Evolutionary conservation across 2,113 vertebrate species (phyloP).

Genomic region (Vulpes ferrilata): DNA sequence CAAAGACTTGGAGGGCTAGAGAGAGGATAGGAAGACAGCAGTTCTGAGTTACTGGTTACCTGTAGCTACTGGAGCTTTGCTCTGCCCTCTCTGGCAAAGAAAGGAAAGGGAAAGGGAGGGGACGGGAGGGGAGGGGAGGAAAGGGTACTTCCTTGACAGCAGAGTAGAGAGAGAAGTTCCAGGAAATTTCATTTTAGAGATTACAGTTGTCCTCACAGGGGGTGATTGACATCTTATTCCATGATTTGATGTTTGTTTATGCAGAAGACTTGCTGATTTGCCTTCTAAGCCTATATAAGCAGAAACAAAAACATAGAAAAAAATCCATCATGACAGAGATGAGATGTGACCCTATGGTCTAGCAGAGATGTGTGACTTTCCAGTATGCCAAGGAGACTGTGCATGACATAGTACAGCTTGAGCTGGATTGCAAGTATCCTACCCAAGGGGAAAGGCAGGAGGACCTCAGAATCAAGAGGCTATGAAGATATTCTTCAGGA

Average conservation of each 20-base stretch:
- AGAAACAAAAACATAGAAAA: not conserved
- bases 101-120: not conserved
- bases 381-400: not conserved
- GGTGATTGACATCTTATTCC: not conserved
- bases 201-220: not conserved
- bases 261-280: not conserved
- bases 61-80: not conserved
- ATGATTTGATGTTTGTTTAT: not conserved
- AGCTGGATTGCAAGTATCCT: not conserved
- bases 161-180: not conserved
- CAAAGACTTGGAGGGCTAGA: not conserved
- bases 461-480: not conserved
- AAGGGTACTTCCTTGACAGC: not conserved
- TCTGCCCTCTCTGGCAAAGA: not conserved
- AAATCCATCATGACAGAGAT: not conserved
- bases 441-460: not conserved
- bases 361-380: not conserved
- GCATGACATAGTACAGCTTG: not conserved
- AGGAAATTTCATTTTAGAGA: constrained; percentile 29
- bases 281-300: not conserved
- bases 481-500: not conserved
- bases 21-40: not conserved
- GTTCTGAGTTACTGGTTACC: not conserved
- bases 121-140: not conserved
- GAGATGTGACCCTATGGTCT: not conserved